phyloP scores from a whole-genome alignment of 1,140 invertebrate species.

The Episyrphus balteatus region DNA sequence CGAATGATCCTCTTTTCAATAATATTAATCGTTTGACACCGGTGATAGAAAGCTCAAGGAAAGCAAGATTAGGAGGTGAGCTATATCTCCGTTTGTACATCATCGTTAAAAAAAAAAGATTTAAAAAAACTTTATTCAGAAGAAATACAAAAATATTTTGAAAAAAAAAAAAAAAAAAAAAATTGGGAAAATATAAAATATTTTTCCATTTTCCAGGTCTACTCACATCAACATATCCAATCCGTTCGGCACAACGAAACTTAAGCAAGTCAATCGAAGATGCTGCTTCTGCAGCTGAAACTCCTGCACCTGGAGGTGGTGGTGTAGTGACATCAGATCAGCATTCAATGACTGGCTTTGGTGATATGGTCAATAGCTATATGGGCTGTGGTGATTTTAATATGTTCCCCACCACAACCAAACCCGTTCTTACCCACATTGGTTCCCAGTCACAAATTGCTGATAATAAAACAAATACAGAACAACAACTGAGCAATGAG shows the following conservation, averaged over 20 bases:
- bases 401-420: conserved; percentile 10
- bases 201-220: conserved; percentile 3
- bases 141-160: not conserved
- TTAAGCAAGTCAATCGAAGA: conserved; percentile 34
- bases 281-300: conserved; percentile 16
- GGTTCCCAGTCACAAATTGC: not conserved
- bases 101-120: not conserved
- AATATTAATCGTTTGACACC: conserved; percentile 19
- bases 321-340: conserved; percentile 7
- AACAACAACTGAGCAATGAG: not conserved
- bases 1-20: conserved; percentile 31
- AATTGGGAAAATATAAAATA: too few relatives aligned
- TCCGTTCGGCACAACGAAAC: conserved; percentile 30
- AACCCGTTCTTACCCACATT: conserved; percentile 6
- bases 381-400: conserved; percentile 3
- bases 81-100: not conserved
- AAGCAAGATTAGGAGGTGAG: not conserved
- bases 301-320: conserved; percentile 26
- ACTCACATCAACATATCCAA: conserved; percentile 5
- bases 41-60: not conserved
- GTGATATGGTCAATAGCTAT: not conserved
- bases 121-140: not conserved
- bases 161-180: too few relatives aligned
- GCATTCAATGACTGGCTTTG: not conserved
- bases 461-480: not conserved